Percentiles rank a stretch among this genome's conserved stretches.
These are phyloP conservation scores for Spilogale gracilis DNA, from an alignment of 2,113 vertebrate species.

Conservation along the genomic window DNA sequence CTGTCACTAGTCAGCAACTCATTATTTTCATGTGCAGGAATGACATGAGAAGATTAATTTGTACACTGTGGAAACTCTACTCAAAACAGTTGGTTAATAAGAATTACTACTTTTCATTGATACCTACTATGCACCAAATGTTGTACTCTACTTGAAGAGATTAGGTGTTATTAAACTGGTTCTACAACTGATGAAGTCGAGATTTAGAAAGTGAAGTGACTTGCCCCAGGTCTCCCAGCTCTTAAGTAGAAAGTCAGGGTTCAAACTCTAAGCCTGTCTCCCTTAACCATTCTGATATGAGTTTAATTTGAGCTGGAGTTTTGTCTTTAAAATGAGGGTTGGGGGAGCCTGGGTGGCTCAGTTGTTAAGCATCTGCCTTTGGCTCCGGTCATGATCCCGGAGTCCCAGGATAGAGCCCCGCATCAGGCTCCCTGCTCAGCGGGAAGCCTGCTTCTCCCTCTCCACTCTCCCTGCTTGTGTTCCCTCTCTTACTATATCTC, in stretches of 20 bases:
- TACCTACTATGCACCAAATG: not conserved
- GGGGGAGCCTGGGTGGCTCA: no score
- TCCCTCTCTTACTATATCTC: no score
- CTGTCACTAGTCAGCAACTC: not conserved
- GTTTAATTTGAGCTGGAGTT: conserved; percentile 18
- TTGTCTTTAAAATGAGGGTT: not conserved
- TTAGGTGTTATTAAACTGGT: not conserved
- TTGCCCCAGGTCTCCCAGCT: not conserved
- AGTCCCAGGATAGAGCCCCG: no score
- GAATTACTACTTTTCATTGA: conserved; percentile 22
- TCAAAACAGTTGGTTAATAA: conserved; percentile 29
- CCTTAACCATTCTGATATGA: not conserved
- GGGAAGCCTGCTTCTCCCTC: no score
- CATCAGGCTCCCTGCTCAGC: no score
- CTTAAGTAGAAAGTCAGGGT: not conserved
- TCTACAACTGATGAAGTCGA: conserved; percentile 17
- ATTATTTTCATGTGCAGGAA: not conserved
- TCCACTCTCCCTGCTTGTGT: no score
- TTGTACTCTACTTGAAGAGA: not conserved
- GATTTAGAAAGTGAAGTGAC: not conserved
- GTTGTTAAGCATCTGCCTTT: no score
- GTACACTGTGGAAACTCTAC: not conserved
- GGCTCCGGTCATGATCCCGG: no score
- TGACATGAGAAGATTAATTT: not conserved
- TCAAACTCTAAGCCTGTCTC: not conserved